phyloP scores from a whole-genome alignment of 2,888 invertebrate species.

The Hylaea fasciaria region DNA sequence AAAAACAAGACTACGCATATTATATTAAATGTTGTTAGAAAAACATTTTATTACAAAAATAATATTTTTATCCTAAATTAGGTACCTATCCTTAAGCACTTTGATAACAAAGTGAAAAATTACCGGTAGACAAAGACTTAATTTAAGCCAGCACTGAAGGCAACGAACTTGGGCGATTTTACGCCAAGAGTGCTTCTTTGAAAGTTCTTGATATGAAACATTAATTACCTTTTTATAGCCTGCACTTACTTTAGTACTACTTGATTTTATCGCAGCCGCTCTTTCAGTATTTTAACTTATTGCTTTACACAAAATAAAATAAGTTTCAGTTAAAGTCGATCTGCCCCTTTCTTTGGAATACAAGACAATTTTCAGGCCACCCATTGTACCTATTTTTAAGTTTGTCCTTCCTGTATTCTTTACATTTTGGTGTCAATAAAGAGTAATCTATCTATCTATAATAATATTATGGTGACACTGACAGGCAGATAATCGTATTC shows the following conservation, averaged over 20 bases:
- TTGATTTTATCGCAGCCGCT: conserved; percentile 19
- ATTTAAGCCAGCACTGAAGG: conserved; percentile 26
- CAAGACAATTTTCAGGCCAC: no score
- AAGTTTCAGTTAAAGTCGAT: background rate
- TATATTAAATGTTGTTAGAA: no score
- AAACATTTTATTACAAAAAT: no score
- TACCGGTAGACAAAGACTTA: conserved; percentile 8
- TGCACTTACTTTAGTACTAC: conserved; percentile 30
- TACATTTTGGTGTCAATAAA: no score
- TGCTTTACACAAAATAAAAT: background rate
- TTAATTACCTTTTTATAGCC: conserved; percentile 51
- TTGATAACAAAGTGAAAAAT: conserved; percentile 5
- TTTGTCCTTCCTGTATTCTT: no score
- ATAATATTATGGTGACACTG: no score
- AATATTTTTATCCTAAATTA: background rate
- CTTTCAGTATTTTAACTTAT: background rate
- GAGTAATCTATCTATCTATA: no score
- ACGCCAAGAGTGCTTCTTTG: conserved; percentile 40
- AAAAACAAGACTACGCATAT: no score
- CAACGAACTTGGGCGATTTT: conserved; percentile 46
- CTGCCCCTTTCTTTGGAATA: background rate
- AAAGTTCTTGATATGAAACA: conserved; percentile 49
- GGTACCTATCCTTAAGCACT: conserved; percentile 2
- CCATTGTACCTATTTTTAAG: no score
- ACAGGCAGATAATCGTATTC: no score